Percentiles rank a stretch among this genome's conserved stretches.
phyloP scores from a whole-genome alignment of 2,797 vertebrate species.

The Lepilemur septentrionalis region DNA sequence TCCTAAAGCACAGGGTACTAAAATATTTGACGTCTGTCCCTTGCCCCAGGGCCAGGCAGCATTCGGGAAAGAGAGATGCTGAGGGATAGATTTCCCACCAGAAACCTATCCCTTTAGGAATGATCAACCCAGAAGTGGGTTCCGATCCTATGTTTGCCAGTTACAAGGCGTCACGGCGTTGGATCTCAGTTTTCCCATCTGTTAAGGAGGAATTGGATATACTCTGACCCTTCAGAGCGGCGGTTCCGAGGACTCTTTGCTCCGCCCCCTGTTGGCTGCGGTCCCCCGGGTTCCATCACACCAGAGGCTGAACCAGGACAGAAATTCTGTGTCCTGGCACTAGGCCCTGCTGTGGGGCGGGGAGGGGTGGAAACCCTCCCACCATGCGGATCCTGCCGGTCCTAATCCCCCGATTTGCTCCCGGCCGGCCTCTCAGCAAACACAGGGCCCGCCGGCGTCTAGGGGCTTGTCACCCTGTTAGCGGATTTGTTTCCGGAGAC shows the following conservation, averaged over 20 bases:
- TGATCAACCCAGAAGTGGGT: not conserved
- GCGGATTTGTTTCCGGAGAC: slow-evolving; percentile 87
- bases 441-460: slow-evolving; percentile 68
- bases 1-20: not conserved
- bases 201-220: not conserved
- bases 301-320: not conserved
- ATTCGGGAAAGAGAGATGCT: not conserved
- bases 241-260: not conserved
- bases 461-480: slow-evolving; percentile 83
- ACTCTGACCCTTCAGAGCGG: not conserved
- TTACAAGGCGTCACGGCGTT: not conserved
- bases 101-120: not conserved
- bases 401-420: slow-evolving; percentile 80
- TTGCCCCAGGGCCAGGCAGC: not conserved
- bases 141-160: not conserved
- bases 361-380: not conserved
- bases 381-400: slow-evolving; percentile 4
- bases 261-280: not conserved
- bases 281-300: not conserved
- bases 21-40: not conserved
- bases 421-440: slow-evolving; percentile 82
- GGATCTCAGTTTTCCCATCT: not conserved
- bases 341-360: not conserved
- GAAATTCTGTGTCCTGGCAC: not conserved
- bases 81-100: not conserved